phyloP scores from a whole-genome alignment of 2,113 vertebrate species.

The Labeo catla region DNA sequence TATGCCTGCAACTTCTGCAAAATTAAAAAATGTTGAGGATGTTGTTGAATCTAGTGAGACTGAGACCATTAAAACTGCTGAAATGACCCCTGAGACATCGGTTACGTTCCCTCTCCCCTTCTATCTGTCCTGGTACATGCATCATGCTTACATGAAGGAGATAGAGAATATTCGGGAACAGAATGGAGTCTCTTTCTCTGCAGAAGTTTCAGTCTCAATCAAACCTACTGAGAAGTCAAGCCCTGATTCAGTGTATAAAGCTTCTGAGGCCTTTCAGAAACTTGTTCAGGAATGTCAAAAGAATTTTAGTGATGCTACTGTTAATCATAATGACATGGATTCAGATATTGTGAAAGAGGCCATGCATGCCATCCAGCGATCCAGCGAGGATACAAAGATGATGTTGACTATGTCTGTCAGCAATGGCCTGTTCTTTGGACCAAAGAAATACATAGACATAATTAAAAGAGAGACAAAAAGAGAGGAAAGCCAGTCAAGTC shows the following conservation, averaged over 20 bases:
- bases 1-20: too few species aligned
- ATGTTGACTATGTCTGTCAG: constrained; percentile 55
- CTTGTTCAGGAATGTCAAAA: neutral
- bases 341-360: neutral
- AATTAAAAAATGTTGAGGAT: too few species aligned
- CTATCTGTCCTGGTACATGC: constrained; percentile 58
- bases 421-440: constrained; percentile 50
- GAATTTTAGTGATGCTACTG: fast-evolving
- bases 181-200: constrained; percentile 18
- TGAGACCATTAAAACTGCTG: too few species aligned
- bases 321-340: constrained; percentile 35
- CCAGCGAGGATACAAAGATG: constrained; percentile 39
- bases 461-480: neutral
- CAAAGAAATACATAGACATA: neutral
- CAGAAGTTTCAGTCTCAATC: constrained; percentile 34
- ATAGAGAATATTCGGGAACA: constrained; percentile 45
- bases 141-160: constrained; percentile 54
- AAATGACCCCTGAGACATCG: too few species aligned
- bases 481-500: neutral
- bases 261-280: constrained; percentile 26
- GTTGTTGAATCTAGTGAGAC: too few species aligned
- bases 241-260: neutral
- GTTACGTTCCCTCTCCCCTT: too few species aligned
- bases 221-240: too few species aligned
- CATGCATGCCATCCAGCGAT: constrained; percentile 12